Evolutionary conservation across 2,888 invertebrate genomes (phyloP), one percentile per base, ranked within the genome.

Genomic region (Petrolisthes cinctipes): DNA sequence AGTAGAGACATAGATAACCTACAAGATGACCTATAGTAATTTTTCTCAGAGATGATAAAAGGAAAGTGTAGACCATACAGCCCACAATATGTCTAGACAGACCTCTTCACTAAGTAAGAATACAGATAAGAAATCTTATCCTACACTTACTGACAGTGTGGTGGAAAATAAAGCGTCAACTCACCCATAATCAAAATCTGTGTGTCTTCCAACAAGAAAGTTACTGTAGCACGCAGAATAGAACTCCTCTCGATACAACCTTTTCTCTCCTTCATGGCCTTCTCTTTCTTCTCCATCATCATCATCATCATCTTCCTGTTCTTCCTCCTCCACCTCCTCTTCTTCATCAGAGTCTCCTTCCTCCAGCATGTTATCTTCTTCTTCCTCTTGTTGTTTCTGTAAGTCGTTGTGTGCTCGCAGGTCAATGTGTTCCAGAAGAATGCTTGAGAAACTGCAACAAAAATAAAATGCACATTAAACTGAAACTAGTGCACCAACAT

Each of bases 381-480:
- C 93, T 56, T 94, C 94, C 92, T 95, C 95, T 92, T 96, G 95
- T 91, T 94, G 92, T 92, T 95, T 94, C 92, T 95, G 94, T 80
- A 94, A 93, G 91, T 94, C 94, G 91, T 95, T 94, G 91, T 95
- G 94, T 91, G 95, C 93, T 92, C 96, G 95, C 91, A 95, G 94
- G 89, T 97, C 97, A 90, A 97, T 95, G 83, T 96, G 96, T 91
- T 96, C 96, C 92, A 98, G 94, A 83, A 98, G 94, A 92, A 97
- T 95, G 91, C 95, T 95, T 0, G 97, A 95, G 91, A 97, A 95
- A 56, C 92, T 92, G 81, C 11, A 91, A 90, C 76, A 85, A 87
- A 90, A 79, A 85, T 66, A 83, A 73, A n/a, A 6, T 5, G 37
- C 17, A 0, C 37, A 23, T 51, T 51, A 37, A 37, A 17, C 20